Base-by-base conservation (phyloP, 1,140 invertebrate genomes). In the Calycopis cecrops region DNA sequence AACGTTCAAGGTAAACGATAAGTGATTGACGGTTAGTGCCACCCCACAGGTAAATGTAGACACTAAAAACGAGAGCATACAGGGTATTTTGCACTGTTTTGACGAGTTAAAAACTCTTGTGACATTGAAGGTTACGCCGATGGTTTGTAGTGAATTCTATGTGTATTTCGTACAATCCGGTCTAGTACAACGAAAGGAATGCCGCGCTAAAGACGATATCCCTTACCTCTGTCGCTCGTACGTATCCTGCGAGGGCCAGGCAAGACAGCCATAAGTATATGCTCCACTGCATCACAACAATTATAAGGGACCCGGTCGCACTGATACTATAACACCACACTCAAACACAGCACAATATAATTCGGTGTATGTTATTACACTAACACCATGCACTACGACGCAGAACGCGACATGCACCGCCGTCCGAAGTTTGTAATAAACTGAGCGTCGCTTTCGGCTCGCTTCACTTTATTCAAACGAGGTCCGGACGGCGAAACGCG, bases 141-240 rank as follows among this genome's bases (percentile, higher is more conserved):
- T 55, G 64, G 70, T 67, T 53, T 59, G 48, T 66, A 67, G 33
- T 52, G 59, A 51, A 67, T 62, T 62, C 52, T 59, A 63, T 62
- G 56, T 59, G 40, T 14, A 14, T 14, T 7, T 37, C 49, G 17
- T 12, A 52, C 14, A 52, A 60, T 61, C 57, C 62, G 69, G 62
- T 47, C 48, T 42, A 28, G 21, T 64, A 59, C 62, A 71, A 79
- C 72, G 77, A 83, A 84, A 81, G 78, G 74, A 79, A 75, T 76
- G 76, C 75, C 71, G 79, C 76, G 73, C 76, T 76, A 80, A 71
- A 82, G 79, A 82, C 75, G 75, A 69, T 76, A 76, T 76, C 75
- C 77, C 85, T 87, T 85, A 88, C 86, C 86, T 88, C 86, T 88
- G 79, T 85, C 76, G 86, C 86, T 79, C 82, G 85, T 71, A 87